Evolutionary conservation across 2,797 vertebrate species (phyloP), one percentile per base, ranked within the genome.

Genomic region (Lacerta agilis): DNA sequence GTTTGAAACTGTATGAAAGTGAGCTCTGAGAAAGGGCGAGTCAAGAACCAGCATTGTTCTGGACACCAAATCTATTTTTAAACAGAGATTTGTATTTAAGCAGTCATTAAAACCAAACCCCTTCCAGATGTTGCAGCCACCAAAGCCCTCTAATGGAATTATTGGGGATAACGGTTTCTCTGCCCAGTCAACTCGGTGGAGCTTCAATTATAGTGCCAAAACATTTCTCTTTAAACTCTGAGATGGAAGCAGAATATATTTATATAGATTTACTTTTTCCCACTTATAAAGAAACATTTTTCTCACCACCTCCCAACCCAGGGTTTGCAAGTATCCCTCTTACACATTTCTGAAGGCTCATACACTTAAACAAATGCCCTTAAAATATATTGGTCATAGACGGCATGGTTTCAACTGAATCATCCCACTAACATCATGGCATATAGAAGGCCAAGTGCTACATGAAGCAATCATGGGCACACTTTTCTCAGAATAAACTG

Each of bases 31-130:
- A 55, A 79, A 23, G 64, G 25, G 25, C 1, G 43, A 38, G 33
- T 43, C 69, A 38, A 69, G 27, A 55, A 77, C 55, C 41, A 79
- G 76, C 45, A 58, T 79, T 17, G 38, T 45, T 71, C 76, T 86
- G 76, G 66, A 55, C 85, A 86, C 36, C 9, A 11, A 58, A 71
- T 58, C 85, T 86, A 79, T 80, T 71, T 55, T 86, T 86, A 71
- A 38, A 58, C 67, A 55, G 77, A 79, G 77, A 86, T 86, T 67
- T 86, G 66, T 71, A 71, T 86, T 79, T 79, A 86, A 86, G 71
- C 49, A 86, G 36, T 45, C 25, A 79, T 86, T 79, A 79, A 49
- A 79, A 71, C n/a, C 71, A 80, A 82, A 93, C 88, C 66, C 17
- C 15, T 83, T 91, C 9, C 25, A 81, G 45, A 78, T 25, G 1